Conservation (phyloP, 2,888 invertebrate genomes). For the Tupiocoris notatus region DNA sequence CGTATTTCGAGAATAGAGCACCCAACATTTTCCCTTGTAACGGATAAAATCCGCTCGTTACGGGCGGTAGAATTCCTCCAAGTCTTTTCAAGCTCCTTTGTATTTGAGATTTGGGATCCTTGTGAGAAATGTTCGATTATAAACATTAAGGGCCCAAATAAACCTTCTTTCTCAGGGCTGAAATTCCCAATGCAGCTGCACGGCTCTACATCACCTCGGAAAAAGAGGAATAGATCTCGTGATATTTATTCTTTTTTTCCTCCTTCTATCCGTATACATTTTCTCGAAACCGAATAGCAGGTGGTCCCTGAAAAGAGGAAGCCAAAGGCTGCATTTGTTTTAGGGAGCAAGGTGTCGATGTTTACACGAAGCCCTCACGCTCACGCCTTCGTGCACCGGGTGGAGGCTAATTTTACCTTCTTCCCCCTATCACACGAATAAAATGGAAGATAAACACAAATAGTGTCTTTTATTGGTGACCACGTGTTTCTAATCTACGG, state of each 20-base stretch:
- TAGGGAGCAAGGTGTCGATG: constrained; percentile 11
- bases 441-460: not conserved
- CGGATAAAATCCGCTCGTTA: too few species aligned
- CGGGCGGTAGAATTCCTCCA: too few species aligned
- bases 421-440: not conserved
- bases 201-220: not conserved
- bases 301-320: constrained; percentile 17
- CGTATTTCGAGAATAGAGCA: too few species aligned
- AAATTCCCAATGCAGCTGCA: not conserved
- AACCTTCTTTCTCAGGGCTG: too few species aligned
- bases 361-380: not conserved
- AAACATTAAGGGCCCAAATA: not conserved
- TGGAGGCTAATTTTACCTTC: constrained; percentile 9
- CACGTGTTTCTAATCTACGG: not conserved
- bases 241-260: not conserved
- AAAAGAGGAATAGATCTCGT: not conserved
- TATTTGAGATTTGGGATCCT: not conserved
- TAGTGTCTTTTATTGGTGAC: not conserved
- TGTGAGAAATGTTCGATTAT: not conserved
- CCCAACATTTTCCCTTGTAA: too few species aligned
- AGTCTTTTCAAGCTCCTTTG: not conserved
- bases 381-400: not conserved
- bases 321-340: constrained; percentile 19
- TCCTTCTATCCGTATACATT: constrained; percentile 3
- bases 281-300: constrained; percentile 4